Conservation (phyloP, 2,888 invertebrate genomes). For the Aporophyla nigra region DNA sequence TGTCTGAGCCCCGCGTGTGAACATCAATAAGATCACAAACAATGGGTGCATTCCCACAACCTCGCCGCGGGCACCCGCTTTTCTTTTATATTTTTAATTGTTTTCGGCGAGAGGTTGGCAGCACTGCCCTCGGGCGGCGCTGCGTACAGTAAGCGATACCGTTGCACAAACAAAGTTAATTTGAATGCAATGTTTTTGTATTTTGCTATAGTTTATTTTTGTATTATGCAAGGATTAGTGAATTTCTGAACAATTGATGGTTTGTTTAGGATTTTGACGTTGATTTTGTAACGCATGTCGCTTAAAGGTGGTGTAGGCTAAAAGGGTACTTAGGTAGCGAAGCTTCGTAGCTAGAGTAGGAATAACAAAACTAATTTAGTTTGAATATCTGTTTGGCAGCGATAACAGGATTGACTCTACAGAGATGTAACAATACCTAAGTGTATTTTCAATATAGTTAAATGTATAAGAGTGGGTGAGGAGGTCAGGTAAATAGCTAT, state of each 20-base stretch:
- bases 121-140: conserved; percentile 81
- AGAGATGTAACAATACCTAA: neutral
- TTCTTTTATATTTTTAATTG: conserved; percentile 85
- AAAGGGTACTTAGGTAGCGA: conserved; percentile 2
- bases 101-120: conserved; percentile 85
- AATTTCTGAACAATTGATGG: conserved; percentile 55
- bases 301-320: neutral
- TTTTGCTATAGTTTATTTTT: conserved; percentile 71
- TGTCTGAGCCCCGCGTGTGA: conserved; percentile 69
- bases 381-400: neutral
- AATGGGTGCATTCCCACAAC: conserved; percentile 84
- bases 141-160: conserved; percentile 74
- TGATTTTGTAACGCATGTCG: conserved; percentile 32
- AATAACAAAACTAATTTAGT: neutral
- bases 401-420: neutral
- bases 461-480: neutral
- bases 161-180: conserved; percentile 75
- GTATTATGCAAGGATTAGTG: conserved; percentile 64
- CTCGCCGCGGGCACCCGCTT: conserved; percentile 81
- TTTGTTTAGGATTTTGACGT: conserved; percentile 58
- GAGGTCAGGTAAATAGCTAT: neutral
- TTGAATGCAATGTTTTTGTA: conserved; percentile 70
- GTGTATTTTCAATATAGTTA: neutral
- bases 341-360: neutral
- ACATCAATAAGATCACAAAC: conserved; percentile 79